Conservation (phyloP, 2,797 vertebrate genomes). For the Oryzias sinensis region DNA sequence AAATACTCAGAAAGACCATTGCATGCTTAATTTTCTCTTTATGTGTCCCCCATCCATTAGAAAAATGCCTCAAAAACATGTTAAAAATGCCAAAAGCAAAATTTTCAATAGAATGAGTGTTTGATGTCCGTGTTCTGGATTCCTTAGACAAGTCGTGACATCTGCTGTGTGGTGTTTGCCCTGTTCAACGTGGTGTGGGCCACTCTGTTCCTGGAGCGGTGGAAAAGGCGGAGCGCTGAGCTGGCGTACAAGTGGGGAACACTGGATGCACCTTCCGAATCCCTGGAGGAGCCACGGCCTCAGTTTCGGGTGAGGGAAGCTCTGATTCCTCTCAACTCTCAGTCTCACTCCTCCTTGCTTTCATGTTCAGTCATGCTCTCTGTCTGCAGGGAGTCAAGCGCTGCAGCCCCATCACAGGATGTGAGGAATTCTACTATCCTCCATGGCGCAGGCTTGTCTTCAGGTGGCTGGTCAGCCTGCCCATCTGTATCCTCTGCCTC, state of each 20-base stretch:
- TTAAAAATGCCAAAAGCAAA: no score
- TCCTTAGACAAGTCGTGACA: slow-evolving; percentile 91
- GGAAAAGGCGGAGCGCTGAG: slow-evolving; percentile 93
- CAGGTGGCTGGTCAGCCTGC: slow-evolving; percentile 92
- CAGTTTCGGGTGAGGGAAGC: slow-evolving; percentile 88
- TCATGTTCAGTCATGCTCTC: slow-evolving; percentile 2
- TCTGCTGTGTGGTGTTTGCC: slow-evolving; percentile 95
- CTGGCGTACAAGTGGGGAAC: slow-evolving; percentile 98
- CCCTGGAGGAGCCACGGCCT: slow-evolving; percentile 91
- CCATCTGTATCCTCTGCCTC: slow-evolving; percentile 90
- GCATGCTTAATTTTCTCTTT: no score
- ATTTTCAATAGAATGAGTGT: no score
- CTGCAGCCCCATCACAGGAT: slow-evolving; percentile 90
- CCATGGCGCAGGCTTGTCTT: slow-evolving; percentile 93
- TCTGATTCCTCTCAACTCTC: neutral
- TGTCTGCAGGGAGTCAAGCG: slow-evolving; percentile 85
- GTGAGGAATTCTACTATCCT: slow-evolving; percentile 94
- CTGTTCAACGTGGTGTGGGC: slow-evolving; percentile 98
- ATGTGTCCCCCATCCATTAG: no score
- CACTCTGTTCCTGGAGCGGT: slow-evolving; percentile 94
- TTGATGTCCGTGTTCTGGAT: slow-evolving; percentile 11
- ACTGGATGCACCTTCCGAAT: slow-evolving; percentile 86
- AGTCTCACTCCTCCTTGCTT: neutral
- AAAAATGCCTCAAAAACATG: no score
- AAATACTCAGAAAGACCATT: no score